Percentiles rank a stretch among this genome's conserved stretches.
Conservation (phyloP, 2,113 vertebrate genomes). For the Oophaga pumilio region DNA sequence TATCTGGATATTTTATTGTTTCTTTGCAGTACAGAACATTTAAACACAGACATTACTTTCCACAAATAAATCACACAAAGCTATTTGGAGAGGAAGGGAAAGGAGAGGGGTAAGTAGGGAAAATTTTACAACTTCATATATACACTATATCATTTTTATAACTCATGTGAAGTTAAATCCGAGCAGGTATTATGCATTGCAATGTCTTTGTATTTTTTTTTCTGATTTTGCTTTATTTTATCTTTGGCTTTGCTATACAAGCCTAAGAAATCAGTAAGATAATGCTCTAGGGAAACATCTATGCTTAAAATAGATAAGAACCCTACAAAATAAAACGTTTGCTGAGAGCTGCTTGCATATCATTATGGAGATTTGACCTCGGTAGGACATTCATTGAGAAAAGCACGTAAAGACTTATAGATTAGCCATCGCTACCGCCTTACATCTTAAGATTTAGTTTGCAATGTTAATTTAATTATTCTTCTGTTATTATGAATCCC, state of each 20-base stretch:
- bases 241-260: not conserved
- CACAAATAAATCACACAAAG: constrained; percentile 17
- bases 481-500: not conserved
- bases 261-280: not conserved
- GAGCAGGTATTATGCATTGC: not conserved
- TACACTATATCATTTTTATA: not conserved
- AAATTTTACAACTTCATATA: constrained; percentile 20
- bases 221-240: not conserved
- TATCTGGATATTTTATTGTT: constrained; percentile 13
- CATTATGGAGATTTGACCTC: constrained; percentile 31
- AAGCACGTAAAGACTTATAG: not conserved
- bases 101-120: constrained; percentile 27
- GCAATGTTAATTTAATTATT: not conserved
- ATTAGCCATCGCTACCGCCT: not conserved
- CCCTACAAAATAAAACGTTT: constrained; percentile 9
- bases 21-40: constrained; percentile 26
- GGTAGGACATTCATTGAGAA: not conserved
- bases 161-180: not conserved
- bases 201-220: not conserved
- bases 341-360: constrained; percentile 7
- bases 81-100: constrained; percentile 25
- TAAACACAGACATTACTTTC: constrained; percentile 27
- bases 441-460: not conserved
- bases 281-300: constrained; percentile 1
- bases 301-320: not conserved